Base-by-base conservation (phyloP, 2,113 vertebrate genomes). In the Spermophilus dauricus region DNA sequence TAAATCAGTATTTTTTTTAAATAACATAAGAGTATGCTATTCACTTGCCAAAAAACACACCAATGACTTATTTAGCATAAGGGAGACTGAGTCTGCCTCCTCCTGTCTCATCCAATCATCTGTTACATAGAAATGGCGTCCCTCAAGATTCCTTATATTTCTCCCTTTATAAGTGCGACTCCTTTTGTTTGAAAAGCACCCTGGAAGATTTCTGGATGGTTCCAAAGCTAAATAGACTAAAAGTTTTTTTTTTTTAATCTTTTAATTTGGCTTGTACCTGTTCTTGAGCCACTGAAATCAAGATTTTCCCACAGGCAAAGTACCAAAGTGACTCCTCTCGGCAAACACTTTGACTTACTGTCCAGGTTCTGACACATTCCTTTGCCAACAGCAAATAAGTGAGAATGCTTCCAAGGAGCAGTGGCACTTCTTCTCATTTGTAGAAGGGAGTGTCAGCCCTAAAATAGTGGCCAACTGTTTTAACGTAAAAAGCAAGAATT, bases 381-480 rank as follows among this genome's bases (percentile, higher is more conserved):
- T 97, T 17, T 97, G 97, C 96, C 96, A 98, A 94, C 80, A 94
- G 95, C 92, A 97, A 97, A 96, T 96, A 96, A 96, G 89, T 86
- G 97, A 97, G 96, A 97, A 89, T 18, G 10, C 73, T 96, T 96
- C 95, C 96, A 97, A 85, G 26, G 84, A 97, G 87, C 96, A 30
- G 69, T 84, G 86, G 92, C 95, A 95, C 92, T 86, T 95, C 85
- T 89, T 69, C 97, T 97, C 96, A 72, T 97, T 96, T 96, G 94
- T 94, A 82, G 90, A 97, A 95, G 89, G 94, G 96, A 96, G 89
- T 89, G 95, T 97, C 96, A 96, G 97, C 78, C 96, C 96, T 95
- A 96, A 98, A 98, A 97, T 97, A 97, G 97, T 98, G 96, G 96
- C 97, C 97, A 98, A 97, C 96, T 97, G 97, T 97, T 98, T 98